Evolutionary conservation across 30 jellyfish, hydroid and myxozoan species (phyloP), one percentile per base, ranked within the genome.

Genomic region (Phacellophora camtschatica): DNA sequence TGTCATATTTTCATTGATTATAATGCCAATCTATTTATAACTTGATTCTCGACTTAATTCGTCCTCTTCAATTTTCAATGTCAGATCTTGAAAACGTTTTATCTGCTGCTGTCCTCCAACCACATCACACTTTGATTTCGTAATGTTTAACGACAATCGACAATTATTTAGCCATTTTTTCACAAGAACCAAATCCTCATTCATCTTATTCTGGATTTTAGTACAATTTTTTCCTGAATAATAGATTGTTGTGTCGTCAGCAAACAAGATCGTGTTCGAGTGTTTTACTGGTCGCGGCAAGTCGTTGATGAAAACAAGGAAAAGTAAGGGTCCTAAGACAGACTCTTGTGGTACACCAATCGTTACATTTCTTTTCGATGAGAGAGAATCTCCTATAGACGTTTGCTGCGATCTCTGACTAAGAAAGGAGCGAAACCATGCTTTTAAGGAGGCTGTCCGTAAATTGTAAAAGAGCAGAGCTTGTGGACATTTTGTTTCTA

Each of bases 191-290:
- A 74, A 74, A 43, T 74, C 64, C 74, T 50, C 79, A 34, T 74
- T 74, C 74, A 64, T 78, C 83, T 79, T 79, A 79, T 64, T 62
- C 83, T 79, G 90, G 90, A 79, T 79, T 62, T 79, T 84, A 79
- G 15, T 79, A 45, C 90, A 79, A 84, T 49, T 79, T 79, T 50
- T 79, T 34, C 82, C 90, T 34, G 83, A 79, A 46, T 79, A 64
- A 63, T 79, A 79, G 59, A 79, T 79, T 36, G 72, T 84, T 79
- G 90, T 61, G 62, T 79, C 90, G 48, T 79, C 84, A 5, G 90
- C 83, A 79, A 61, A 79, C 90, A 79, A 79, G 84, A 79, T 61
- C 16, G 74, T 61, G 80, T 64, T 79, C 37, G 90, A 79, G 74
- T 79, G 1, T 79, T 62, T 79, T 79, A 79, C 83, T 61, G 90